Evolutionary conservation across 2,888 invertebrate genomes (phyloP), one percentile per base, ranked within the genome.

Genomic region (Idaea dimidiata): DNA sequence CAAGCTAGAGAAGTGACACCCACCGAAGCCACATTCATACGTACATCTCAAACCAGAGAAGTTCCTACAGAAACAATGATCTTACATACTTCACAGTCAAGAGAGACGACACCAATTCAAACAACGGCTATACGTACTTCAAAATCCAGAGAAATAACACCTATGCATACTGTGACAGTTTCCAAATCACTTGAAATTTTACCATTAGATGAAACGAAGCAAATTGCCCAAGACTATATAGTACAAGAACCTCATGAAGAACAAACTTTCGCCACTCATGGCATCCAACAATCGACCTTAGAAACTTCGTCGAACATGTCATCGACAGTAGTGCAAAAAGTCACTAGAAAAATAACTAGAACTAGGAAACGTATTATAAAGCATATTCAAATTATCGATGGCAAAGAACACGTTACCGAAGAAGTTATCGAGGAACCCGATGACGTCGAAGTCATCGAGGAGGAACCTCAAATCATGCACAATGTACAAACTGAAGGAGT

Each of bases 341-440:
- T 97, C 0, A 96, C 96, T 0, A 93, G 96, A 75, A 94, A 95
- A 80, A 94, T 96, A 16, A 95, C 96, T 32, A 93, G 95, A 67
- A 96, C 95, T 74, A 95, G 95, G 31, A 93, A 95, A 64, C 94
- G 95, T 72, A 95, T 97, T 17, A 95, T 97, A 57, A 94, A 95
- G 73, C 95, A 95, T 72, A 94, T 96, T 16, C 95, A 95, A 24
- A 95, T 97, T 7, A 94, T 97, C 66, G 95, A 97, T 81, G 97
- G 97, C 0, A 95, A 96, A 84, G 97, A 97, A 84, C 95, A 95
- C 67, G 94, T 96, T 0, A 96, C 95, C 0, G 97, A 97, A 87
- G 97, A 97, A 88, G 91, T 97, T 0, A 94, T 97, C 61, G 97
- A 97, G 78, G 97, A 97, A 83, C 97, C 97, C 0, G 97, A 96